These are phyloP conservation scores for Gryon sp. DNA, from an alignment of 1,140 invertebrate genomes.

Conservation along the genomic window DNA sequence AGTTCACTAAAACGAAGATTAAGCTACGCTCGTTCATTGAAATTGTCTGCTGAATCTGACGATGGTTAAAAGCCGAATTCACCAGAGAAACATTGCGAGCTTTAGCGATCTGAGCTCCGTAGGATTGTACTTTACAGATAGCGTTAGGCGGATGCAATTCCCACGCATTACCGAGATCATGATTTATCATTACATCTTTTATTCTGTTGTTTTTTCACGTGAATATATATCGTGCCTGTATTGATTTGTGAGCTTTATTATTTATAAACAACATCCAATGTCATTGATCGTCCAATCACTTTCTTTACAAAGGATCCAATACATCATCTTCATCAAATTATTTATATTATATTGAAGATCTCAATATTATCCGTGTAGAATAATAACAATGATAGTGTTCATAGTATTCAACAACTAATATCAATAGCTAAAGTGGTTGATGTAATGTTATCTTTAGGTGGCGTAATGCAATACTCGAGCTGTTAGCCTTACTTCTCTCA, in stretches of 20 bases:
- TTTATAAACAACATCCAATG: slow-evolving; percentile 9
- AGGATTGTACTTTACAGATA: slow-evolving; percentile 44
- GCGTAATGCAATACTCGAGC: slow-evolving; percentile 43
- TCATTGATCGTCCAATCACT: neutral
- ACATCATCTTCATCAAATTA: neutral
- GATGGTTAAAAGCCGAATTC: slow-evolving; percentile 54
- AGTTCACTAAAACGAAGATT: slow-evolving; percentile 57
- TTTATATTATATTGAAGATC: neutral
- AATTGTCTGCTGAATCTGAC: slow-evolving; percentile 23
- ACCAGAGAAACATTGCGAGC: slow-evolving; percentile 40
- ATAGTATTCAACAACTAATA: slow-evolving; percentile 35
- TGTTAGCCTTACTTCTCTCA: slow-evolving; percentile 48
- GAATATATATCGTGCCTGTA: slow-evolving; percentile 10
- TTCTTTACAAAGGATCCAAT: neutral
- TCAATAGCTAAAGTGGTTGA: slow-evolving; percentile 41
- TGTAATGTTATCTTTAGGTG: slow-evolving; percentile 46
- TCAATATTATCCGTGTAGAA: neutral
- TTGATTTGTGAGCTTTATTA: slow-evolving; percentile 33
- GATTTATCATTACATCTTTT: slow-evolving; percentile 47
- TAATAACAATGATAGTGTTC: slow-evolving; percentile 2
- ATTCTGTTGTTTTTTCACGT: slow-evolving; percentile 24
- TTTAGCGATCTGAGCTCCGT: slow-evolving; percentile 12
- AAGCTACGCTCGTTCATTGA: slow-evolving; percentile 49
- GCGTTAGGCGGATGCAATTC: slow-evolving; percentile 32
- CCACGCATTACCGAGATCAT: slow-evolving; percentile 40